Conservation (phyloP, 2,113 vertebrate genomes). For the Corydoras sp. region DNA sequence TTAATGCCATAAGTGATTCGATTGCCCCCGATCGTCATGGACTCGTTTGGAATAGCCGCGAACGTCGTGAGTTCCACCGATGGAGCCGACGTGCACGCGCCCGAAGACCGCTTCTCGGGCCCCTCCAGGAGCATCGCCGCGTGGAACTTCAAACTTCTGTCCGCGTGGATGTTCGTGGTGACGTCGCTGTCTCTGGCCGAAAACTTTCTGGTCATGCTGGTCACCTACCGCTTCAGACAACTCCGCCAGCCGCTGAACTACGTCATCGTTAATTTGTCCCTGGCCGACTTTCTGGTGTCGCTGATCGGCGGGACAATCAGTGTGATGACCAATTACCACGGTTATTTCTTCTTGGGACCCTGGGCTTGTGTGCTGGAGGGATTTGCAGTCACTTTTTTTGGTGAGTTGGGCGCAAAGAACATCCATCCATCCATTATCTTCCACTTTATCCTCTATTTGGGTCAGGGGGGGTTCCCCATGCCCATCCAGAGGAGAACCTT, state of each 20-base stretch:
- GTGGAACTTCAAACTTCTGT: slow-evolving; percentile 81
- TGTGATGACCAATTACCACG: slow-evolving; percentile 75
- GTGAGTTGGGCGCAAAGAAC: slow-evolving; percentile 64
- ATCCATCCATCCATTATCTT: background rate
- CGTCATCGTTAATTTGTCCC: slow-evolving; percentile 79
- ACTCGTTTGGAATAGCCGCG: slow-evolving; percentile 52
- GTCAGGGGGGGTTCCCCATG: too few species aligned
- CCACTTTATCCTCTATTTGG: too few species aligned
- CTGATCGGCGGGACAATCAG: slow-evolving; percentile 76
- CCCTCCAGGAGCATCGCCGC: slow-evolving; percentile 68
- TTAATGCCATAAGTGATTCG: too few species aligned
- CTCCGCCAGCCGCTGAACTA: slow-evolving; percentile 82
- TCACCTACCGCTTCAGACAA: slow-evolving; percentile 78
- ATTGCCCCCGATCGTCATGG: slow-evolving; percentile 57
- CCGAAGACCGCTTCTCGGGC: slow-evolving; percentile 64
- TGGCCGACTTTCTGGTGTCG: slow-evolving; percentile 83
- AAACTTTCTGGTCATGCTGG: slow-evolving; percentile 81
- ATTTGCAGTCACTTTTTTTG: slow-evolving; percentile 85
- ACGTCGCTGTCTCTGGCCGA: slow-evolving; percentile 75
- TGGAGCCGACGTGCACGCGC: slow-evolving; percentile 30
- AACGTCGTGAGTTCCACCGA: slow-evolving; percentile 63
- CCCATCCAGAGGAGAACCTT: too few species aligned
- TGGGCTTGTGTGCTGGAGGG: slow-evolving; percentile 84
- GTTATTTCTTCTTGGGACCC: slow-evolving; percentile 80
- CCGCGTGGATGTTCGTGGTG: slow-evolving; percentile 77